Evolutionary conservation across 2,888 invertebrate species (phyloP).

Genomic region (Magallana nippona): DNA sequence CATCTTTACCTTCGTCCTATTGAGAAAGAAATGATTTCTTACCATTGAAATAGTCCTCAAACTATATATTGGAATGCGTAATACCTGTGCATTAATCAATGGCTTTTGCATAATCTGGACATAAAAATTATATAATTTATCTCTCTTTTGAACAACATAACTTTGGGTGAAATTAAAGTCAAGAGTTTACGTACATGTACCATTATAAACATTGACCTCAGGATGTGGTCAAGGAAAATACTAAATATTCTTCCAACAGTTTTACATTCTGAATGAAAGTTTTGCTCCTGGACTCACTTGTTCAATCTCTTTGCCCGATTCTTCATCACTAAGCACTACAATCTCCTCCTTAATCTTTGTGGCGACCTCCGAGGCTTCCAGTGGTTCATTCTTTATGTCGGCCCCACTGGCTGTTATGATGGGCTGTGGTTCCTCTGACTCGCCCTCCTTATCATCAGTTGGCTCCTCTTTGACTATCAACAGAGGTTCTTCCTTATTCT

Average conservation of each 20-base stretch:
- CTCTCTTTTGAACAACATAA: too few relatives aligned
- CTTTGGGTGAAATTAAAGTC: too few relatives aligned
- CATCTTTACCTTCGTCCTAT: background rate
- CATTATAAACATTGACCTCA: too few relatives aligned
- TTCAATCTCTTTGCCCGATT: background rate
- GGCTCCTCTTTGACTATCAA: background rate
- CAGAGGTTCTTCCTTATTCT: background rate
- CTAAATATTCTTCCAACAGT: background rate
- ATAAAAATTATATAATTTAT: too few relatives aligned
- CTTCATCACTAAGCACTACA: conserved; percentile 13
- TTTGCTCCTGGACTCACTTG: background rate
- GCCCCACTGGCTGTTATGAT: background rate
- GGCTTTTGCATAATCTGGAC: too few relatives aligned
- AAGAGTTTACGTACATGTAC: too few relatives aligned
- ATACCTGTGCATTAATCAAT: too few relatives aligned
- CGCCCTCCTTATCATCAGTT: background rate
- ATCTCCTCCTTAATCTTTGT: background rate
- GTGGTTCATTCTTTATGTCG: background rate
- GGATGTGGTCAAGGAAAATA: too few relatives aligned
- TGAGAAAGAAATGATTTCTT: too few relatives aligned
- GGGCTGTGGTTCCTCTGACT: background rate
- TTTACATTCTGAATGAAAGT: background rate
- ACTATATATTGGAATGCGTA: too few relatives aligned
- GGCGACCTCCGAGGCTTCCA: background rate
- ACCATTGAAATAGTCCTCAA: too few relatives aligned